Base-by-base conservation (phyloP, 2,113 vertebrate species). In the Dipodomys spectabilis region DNA sequence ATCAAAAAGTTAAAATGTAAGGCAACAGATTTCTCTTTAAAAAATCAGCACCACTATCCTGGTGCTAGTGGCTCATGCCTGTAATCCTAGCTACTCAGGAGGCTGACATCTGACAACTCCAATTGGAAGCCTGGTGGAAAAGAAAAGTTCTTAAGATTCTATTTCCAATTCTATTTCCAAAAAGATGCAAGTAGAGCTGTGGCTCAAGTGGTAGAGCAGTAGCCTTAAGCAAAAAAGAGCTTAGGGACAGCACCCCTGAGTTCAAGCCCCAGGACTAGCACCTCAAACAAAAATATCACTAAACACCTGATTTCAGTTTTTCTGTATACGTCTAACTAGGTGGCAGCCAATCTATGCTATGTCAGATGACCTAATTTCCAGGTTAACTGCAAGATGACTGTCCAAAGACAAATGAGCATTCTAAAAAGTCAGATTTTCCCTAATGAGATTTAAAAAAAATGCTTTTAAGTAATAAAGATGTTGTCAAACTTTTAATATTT, bases 21-120 rank as follows among this genome's bases (percentile, higher is more conserved):
- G 96, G 85, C 49, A 92, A 44, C 10, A 85, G 57, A 78, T 20
- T 73, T 69, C n/a, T 82, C 62, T 79, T 53, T 57, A n/a, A 57
- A 57, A 35, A 82, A 68, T 68, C 12, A 28, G 65, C 28, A 57
- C 2, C 53, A 57, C 16, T 57, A 57, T 4, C 53, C 53, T 57
- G 53, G 53, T 57, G 53, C 53, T 57, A 16, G 53, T 18, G 53
- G 53, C 53, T 57, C 53, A 57, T 57, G 53, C 53, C 53, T 57
- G 53, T 57, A 57, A 18, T 57, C 53, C 15, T 57, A 57, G 16
- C 53, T 16, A 57, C 53, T 57, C 53, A 16, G 53, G 53, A 16
- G 53, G 16, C 53, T 18, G 53, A 57, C 53, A 57, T 39, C 53
- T 57, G 53, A 18, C 11, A 57, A 57, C 15, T 57, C 16, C 53